Base-by-base conservation (phyloP, 2,113 vertebrate species). In the Campylomormyrus tamandua region DNA sequence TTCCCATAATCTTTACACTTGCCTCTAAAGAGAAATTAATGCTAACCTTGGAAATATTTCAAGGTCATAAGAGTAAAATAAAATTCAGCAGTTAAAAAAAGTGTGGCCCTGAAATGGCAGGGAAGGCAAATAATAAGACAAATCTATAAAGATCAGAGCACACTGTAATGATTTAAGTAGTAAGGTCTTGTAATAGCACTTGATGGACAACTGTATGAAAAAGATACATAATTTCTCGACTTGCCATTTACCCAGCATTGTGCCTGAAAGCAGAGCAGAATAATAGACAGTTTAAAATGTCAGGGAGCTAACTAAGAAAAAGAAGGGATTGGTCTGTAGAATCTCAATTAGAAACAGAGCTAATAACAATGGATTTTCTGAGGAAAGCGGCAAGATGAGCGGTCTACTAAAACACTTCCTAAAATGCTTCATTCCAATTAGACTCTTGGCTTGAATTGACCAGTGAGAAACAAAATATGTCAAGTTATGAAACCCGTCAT, bases 281-380 rank as follows among this genome's bases (percentile, higher is more conserved):
- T 96, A 96, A 96, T 96, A 96, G 95, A 96, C 95, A 96, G 95
- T 96, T 96, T 95, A 95, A 96, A 96, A 96, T 96, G 96, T 96
- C 96, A 96, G 95, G 93, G 94, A 95, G 95, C 95, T 95, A 95
- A 95, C 94, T 96, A 96, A 96, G 95, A 95, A 96, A 96, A 95
- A 94, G 95, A 95, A 95, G 93, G 92, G 94, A 95, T 92, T 89
- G 93, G 93, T 94, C 92, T 84, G 93, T 92, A 31, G 95, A 96
- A 96, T 96, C 94, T 94, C 96, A 96, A 96, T 96, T 95, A 96
- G 95, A 94, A 92, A 91, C 90, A 93, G 87, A 92, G 93, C 92
- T 95, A 95, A 95, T 94, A 94, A 94, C 92, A 89, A 87, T 91
- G 87, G 92, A 93, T 92, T 90, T 91, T 92, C 93, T 88, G 88